phyloP scores from a whole-genome alignment of 2,888 invertebrate species.

The Caenorhabditis wallacei region DNA sequence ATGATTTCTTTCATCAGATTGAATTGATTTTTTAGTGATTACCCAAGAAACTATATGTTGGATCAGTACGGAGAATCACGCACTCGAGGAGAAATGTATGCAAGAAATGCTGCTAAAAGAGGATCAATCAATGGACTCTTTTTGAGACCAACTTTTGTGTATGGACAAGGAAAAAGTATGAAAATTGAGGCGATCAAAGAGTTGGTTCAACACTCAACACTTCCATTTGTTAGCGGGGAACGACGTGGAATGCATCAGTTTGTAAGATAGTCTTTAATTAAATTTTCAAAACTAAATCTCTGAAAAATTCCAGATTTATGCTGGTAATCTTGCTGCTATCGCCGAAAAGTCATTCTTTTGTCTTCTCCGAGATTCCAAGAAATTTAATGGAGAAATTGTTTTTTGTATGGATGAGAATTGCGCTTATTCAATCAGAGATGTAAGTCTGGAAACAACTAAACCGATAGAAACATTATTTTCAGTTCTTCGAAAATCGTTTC shows the following conservation, averaged over 20 bases:
- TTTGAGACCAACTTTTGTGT: constrained; percentile 77
- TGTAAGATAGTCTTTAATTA: constrained; percentile 61
- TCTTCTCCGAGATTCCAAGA: constrained; percentile 65
- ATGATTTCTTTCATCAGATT: not conserved
- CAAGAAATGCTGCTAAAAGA: constrained; percentile 66
- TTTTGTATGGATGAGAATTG: constrained; percentile 79
- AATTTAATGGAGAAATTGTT: constrained; percentile 75
- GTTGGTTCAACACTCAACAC: constrained; percentile 63
- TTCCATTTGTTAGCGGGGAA: constrained; percentile 75
- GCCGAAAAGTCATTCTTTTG: constrained; percentile 71
- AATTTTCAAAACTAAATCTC: constrained; percentile 7
- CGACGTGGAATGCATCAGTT: constrained; percentile 80
- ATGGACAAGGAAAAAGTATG: constrained; percentile 75
- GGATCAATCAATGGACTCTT: constrained; percentile 71
- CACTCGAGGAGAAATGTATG: constrained; percentile 78
- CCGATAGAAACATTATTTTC: constrained; percentile 31
- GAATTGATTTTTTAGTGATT: constrained; percentile 61
- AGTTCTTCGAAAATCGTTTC: constrained; percentile 66
- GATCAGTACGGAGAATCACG: constrained; percentile 80
- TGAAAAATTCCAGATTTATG: constrained; percentile 75
- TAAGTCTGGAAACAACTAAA: constrained; percentile 23
- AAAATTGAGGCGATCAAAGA: constrained; percentile 66
- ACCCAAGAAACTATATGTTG: constrained; percentile 75
- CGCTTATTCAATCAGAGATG: constrained; percentile 73
- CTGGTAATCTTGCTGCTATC: constrained; percentile 76